Evolutionary conservation across 2,888 invertebrate species (phyloP).

Genomic region (Spodoptera exigua): DNA sequence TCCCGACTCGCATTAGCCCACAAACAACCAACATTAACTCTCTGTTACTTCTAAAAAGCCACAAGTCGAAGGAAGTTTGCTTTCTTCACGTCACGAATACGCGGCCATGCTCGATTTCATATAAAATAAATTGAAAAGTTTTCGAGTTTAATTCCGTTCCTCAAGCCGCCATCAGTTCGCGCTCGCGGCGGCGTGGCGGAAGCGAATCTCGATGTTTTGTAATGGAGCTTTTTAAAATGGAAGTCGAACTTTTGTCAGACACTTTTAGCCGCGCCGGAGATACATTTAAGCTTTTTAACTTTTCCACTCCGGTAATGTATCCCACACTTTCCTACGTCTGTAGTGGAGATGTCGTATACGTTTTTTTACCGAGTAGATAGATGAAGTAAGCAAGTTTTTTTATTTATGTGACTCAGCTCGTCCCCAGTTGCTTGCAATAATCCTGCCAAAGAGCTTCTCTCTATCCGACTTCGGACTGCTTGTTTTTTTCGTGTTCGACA

Average conservation of each 20-base stretch:
- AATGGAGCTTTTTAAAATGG: conserved; percentile 90
- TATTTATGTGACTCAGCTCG: conserved; percentile 77
- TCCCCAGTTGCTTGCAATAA: conserved; percentile 77
- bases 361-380: conserved; percentile 75
- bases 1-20: conserved; percentile 16
- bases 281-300: conserved; percentile 90
- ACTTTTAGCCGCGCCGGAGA: conserved; percentile 89
- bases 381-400: conserved; percentile 78
- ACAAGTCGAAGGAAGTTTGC: conserved; percentile 60
- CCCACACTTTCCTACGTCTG: conserved; percentile 83
- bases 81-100: conserved; percentile 70
- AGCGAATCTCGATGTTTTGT: conserved; percentile 89
- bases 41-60: conserved; percentile 40
- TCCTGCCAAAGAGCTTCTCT: conserved; percentile 80
- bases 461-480: conserved; percentile 72
- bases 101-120: conserved; percentile 79
- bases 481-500: conserved; percentile 78
- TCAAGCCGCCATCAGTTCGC: conserved; percentile 79
- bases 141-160: conserved; percentile 84
- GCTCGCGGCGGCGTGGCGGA: conserved; percentile 84
- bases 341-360: conserved; percentile 82
- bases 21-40: conserved; percentile 37
- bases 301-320: conserved; percentile 89
- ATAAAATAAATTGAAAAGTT: conserved; percentile 86
- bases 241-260: conserved; percentile 90